Evolutionary conservation across 2,113 vertebrate species (phyloP).

Genomic region (Progne subis): DNA sequence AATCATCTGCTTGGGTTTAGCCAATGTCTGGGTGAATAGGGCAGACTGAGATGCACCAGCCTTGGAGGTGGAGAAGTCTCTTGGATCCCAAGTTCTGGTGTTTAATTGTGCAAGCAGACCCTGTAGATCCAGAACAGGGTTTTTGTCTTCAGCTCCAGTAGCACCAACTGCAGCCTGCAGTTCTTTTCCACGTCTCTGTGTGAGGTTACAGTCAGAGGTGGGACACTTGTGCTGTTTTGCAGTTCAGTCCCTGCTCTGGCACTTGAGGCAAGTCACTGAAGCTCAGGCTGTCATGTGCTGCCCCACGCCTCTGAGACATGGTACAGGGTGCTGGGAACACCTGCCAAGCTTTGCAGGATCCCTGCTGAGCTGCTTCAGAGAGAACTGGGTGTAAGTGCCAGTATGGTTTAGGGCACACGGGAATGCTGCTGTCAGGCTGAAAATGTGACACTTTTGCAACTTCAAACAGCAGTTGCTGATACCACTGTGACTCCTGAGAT

Average conservation of each 20-base stretch:
- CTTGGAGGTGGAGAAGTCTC: not conserved
- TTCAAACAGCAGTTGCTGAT: not conserved
- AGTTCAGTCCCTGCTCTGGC: not conserved
- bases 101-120: not conserved
- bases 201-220: not conserved
- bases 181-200: accelerated
- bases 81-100: not conserved
- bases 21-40: not conserved
- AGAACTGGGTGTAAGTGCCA: not conserved
- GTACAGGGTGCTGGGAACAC: not conserved
- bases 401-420: accelerated
- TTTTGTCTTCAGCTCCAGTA: not conserved
- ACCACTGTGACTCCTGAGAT: not conserved
- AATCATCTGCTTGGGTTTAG: not conserved
- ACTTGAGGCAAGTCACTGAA: not conserved
- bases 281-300: not conserved
- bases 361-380: not conserved
- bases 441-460: not conserved
- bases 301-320: not conserved
- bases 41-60: not conserved
- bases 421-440: not conserved
- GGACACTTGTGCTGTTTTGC: not conserved
- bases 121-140: not conserved
- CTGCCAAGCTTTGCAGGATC: not conserved
- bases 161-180: accelerated